Evolutionary conservation across 1,140 invertebrate genomes (phyloP).

Genomic region (Linepithema humile): DNA sequence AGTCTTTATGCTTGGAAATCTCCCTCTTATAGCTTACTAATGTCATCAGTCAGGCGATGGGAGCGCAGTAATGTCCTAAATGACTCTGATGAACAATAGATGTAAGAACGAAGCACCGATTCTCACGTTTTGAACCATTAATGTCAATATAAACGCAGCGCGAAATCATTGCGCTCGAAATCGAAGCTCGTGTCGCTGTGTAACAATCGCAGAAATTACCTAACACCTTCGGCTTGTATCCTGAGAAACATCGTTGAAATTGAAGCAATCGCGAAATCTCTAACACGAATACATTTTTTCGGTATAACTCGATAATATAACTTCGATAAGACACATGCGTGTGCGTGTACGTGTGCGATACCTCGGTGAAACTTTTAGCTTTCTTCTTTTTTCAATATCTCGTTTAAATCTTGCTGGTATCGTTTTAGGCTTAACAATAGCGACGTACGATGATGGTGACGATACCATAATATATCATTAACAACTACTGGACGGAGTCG

Average conservation of each 20-base stretch:
- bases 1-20: conserved; percentile 29
- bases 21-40: conserved; percentile 19
- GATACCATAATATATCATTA: conserved; percentile 68
- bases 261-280: conserved; percentile 19
- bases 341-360: conserved; percentile 49
- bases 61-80: conserved; percentile 7
- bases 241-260: conserved; percentile 11
- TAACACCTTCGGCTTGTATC: conserved; percentile 17
- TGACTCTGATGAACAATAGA: conserved; percentile 50
- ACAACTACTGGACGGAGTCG: conserved; percentile 74
- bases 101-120: conserved; percentile 66
- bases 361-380: neutral
- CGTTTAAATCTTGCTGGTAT: conserved; percentile 36
- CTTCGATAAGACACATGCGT: conserved; percentile 61
- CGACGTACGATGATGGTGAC: conserved; percentile 64
- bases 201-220: conserved; percentile 54
- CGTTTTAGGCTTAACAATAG: conserved; percentile 60
- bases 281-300: conserved; percentile 40
- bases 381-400: conserved; percentile 12
- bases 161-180: neutral
- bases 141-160: conserved; percentile 47
- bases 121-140: conserved; percentile 55
- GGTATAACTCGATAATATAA: conserved; percentile 39
- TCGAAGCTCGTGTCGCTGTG: conserved; percentile 16
- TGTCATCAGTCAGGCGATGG: conserved; percentile 22